These are phyloP conservation scores for Tetramorium alpestre DNA, from an alignment of 1,140 invertebrate species.

Conservation along the genomic window DNA sequence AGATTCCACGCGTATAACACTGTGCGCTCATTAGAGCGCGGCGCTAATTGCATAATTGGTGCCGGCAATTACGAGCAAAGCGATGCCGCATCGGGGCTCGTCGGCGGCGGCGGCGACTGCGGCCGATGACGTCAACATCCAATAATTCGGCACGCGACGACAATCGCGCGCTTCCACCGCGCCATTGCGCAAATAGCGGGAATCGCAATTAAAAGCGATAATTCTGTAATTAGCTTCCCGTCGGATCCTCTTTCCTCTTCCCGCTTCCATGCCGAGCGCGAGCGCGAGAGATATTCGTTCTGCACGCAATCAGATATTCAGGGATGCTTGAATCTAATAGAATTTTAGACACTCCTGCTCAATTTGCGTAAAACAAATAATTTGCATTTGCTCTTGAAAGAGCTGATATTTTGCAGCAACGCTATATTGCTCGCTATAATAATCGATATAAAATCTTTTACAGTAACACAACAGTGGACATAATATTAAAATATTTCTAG, in stretches of 20 bases:
- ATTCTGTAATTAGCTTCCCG: conserved; percentile 75
- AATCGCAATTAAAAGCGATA: conserved; percentile 81
- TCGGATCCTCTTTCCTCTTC: neutral
- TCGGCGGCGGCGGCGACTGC: conserved; percentile 27
- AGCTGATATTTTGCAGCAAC: neutral
- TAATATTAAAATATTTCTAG: neutral
- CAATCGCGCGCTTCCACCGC: conserved; percentile 69
- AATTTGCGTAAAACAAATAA: conserved; percentile 2
- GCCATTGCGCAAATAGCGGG: conserved; percentile 75
- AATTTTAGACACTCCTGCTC: neutral
- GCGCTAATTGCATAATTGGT: conserved; percentile 80
- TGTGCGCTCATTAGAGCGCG: conserved; percentile 71
- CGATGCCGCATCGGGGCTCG: conserved; percentile 61
- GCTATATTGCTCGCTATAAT: neutral
- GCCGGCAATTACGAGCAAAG: conserved; percentile 73
- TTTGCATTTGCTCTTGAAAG: neutral
- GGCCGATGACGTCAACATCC: conserved; percentile 78
- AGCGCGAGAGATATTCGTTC: conserved; percentile 1
- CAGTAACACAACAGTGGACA: neutral
- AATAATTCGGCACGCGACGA: conserved; percentile 83
- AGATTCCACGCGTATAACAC: conserved; percentile 72
- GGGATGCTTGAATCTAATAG: conserved; percentile 11
- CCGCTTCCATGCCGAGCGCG: neutral
- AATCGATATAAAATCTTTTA: neutral
- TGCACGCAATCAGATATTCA: neutral